phyloP scores from a whole-genome alignment of 2,888 invertebrate species.

The Ophion ellenae region DNA sequence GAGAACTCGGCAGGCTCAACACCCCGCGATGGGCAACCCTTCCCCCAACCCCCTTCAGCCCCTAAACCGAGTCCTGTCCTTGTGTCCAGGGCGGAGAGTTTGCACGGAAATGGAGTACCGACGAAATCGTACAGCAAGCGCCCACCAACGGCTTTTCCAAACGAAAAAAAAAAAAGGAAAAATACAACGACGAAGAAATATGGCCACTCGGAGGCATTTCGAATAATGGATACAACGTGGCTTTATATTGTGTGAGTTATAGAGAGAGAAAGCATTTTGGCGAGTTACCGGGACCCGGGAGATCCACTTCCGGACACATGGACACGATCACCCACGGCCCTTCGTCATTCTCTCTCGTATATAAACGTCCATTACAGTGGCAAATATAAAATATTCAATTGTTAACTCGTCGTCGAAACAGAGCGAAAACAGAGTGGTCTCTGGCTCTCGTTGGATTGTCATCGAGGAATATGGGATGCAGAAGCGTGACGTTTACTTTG shows the following conservation, averaged over 20 bases:
- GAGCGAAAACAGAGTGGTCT: conserved; percentile 2
- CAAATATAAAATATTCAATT: conserved; percentile 39
- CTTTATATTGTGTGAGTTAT: conserved; percentile 13
- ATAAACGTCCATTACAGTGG: conserved; percentile 46
- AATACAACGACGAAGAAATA: conserved; percentile 8
- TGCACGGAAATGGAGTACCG: conserved; percentile 17
- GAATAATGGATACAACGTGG: conserved; percentile 48
- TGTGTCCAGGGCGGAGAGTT: conserved; percentile 45
- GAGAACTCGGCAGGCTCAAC: neutral
- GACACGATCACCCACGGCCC: neutral
- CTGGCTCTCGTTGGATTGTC: neutral
- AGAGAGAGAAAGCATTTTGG: neutral
- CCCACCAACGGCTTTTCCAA: neutral
- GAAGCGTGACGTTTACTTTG: neutral
- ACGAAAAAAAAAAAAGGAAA: conserved; percentile 40
- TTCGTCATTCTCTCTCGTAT: conserved; percentile 20
- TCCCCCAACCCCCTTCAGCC: neutral
- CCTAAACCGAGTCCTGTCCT: conserved; percentile 21
- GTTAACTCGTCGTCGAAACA: conserved; percentile 1
- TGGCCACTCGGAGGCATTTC: conserved; percentile 68
- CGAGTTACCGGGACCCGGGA: neutral
- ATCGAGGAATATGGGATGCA: neutral
- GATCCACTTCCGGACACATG: conserved; percentile 13
- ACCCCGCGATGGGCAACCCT: neutral
- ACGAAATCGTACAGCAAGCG: conserved; percentile 18